Conservation (phyloP, 2,797 vertebrate genomes). For the Thamnophis elegans region DNA sequence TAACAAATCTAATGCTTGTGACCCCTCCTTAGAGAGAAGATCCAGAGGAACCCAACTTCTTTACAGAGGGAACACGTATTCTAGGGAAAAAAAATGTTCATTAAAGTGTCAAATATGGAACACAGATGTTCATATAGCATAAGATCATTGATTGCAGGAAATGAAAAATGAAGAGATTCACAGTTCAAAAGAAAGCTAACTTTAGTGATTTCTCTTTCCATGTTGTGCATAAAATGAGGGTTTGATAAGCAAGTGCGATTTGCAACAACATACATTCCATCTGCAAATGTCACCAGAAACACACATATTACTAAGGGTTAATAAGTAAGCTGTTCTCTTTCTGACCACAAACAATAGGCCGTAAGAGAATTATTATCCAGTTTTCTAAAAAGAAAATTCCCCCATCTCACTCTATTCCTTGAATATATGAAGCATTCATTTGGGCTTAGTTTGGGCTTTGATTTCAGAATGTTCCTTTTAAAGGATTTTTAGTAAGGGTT, state of each 20-base stretch:
- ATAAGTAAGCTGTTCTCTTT: background rate
- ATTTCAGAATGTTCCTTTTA: background rate
- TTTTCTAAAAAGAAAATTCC: background rate
- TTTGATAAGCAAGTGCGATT: background rate
- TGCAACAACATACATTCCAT: background rate
- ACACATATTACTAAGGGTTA: background rate
- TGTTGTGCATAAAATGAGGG: background rate
- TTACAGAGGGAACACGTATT: background rate
- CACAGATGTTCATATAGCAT: background rate
- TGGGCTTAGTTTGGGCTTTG: background rate
- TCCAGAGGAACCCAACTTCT: background rate
- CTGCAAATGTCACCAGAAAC: background rate
- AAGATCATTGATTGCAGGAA: background rate
- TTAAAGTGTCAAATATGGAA: background rate
- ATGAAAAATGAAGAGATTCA: background rate
- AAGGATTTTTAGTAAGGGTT: background rate
- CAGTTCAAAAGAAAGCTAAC: background rate
- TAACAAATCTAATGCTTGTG: background rate
- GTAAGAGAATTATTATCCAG: background rate
- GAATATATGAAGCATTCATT: background rate
- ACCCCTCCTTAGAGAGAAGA: background rate
- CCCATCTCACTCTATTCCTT: background rate
- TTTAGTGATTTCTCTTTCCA: background rate
- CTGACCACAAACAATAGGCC: background rate
- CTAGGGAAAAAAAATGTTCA: background rate